Evolutionary conservation across 2,113 vertebrate genomes (phyloP).

Genomic region (Redunca redunca): DNA sequence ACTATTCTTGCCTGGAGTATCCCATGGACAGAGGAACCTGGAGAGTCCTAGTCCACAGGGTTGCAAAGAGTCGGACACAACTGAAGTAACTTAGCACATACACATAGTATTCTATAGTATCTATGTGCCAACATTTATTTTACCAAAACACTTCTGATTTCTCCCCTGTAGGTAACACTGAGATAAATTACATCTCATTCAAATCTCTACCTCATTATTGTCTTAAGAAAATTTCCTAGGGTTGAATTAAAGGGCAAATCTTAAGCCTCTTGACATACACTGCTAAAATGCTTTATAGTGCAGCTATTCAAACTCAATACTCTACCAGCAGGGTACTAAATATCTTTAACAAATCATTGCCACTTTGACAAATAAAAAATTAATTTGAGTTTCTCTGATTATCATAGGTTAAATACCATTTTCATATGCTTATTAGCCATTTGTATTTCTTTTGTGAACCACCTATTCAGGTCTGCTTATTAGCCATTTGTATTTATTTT

Average conservation of each 20-base stretch:
- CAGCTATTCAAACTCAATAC: neutral
- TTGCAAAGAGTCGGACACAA: neutral
- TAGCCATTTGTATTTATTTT: neutral
- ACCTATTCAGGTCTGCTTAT: neutral
- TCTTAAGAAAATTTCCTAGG: neutral
- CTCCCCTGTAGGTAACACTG: neutral
- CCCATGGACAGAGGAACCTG: neutral
- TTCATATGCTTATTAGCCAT: neutral
- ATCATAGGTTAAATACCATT: neutral
- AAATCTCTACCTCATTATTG: neutral
- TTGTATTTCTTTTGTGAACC: constrained; percentile 18
- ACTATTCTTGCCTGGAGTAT: neutral
- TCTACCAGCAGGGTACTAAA: neutral
- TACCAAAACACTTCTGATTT: neutral
- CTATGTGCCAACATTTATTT: neutral
- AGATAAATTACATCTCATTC: neutral
- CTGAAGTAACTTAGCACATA: neutral
- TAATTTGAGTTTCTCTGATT: neutral
- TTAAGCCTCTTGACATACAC: neutral
- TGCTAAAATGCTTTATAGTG: neutral
- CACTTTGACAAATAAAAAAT: constrained; percentile 7
- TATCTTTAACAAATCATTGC: neutral
- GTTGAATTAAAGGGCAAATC: neutral
- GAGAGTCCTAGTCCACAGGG: neutral
- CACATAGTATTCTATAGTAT: neutral